Conservation (phyloP, 2,797 vertebrate genomes). For the Allenopithecus nigroviridis region DNA sequence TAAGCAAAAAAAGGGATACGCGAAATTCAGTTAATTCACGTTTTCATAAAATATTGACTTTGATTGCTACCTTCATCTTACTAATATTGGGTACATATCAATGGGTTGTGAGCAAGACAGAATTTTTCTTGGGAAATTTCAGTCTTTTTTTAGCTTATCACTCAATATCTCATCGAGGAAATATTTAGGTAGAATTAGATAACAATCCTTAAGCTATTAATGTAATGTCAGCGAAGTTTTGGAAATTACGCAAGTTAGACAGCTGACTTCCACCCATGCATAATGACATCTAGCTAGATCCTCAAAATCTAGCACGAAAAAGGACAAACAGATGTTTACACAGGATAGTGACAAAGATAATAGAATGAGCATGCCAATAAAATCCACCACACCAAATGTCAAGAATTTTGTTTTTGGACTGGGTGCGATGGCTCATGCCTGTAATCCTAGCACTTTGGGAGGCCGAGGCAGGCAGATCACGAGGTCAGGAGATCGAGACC, state of each 20-base stretch:
- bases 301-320: neutral
- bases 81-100: neutral
- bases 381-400: neutral
- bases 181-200: neutral
- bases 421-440: too few species aligned
- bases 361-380: neutral
- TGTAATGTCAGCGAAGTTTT: neutral
- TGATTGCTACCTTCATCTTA: neutral
- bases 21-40: neutral
- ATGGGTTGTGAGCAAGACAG: neutral
- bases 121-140: neutral
- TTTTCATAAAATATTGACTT: neutral
- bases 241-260: neutral
- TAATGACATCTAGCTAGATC: neutral
- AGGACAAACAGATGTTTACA: neutral
- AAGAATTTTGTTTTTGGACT: neutral
- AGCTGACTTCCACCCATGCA: neutral
- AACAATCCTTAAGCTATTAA: neutral
- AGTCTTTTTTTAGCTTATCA: neutral
- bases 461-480: too few species aligned
- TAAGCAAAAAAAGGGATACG: neutral
- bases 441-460: too few species aligned
- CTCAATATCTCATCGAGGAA: neutral
- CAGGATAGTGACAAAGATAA: neutral
- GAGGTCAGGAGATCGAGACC: too few species aligned